phyloP scores from a whole-genome alignment of 2,888 invertebrate genomes.

The Hypomecis punctinalis region DNA sequence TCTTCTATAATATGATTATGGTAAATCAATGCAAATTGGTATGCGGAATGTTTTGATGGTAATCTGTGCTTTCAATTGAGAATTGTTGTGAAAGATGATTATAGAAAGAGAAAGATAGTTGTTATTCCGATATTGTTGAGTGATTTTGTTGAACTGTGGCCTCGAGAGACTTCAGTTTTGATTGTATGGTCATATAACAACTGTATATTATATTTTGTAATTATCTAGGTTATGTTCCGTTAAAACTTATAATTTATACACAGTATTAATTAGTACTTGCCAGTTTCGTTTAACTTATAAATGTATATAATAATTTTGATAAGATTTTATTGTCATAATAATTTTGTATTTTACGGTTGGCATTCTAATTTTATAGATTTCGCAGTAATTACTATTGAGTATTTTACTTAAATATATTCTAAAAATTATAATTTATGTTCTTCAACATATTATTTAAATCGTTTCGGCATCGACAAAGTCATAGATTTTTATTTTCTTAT shows the following conservation, averaged over 20 bases:
- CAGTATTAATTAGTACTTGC: constrained; percentile 83
- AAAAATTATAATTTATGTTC: constrained; percentile 18
- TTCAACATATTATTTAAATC: neutral
- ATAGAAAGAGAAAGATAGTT: neutral
- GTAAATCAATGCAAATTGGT: too few species aligned
- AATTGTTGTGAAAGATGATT: neutral
- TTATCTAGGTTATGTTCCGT: constrained; percentile 42
- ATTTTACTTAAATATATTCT: constrained; percentile 29
- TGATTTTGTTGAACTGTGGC: constrained; percentile 10
- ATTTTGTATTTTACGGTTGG: constrained; percentile 40
- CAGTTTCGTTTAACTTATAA: constrained; percentile 69
- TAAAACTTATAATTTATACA: constrained; percentile 70
- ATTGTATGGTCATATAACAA: neutral
- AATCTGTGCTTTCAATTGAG: too few species aligned
- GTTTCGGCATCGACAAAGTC: constrained; percentile 59
- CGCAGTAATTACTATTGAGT: constrained; percentile 41
- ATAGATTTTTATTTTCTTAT: constrained; percentile 58
- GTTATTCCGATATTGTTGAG: neutral
- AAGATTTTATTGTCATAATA: constrained; percentile 56
- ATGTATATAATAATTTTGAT: constrained; percentile 65
- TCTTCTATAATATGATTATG: too few species aligned
- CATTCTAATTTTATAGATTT: constrained; percentile 2
- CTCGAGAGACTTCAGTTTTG: neutral
- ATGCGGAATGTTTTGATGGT: too few species aligned
- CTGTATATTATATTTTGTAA: constrained; percentile 8